phyloP scores from a whole-genome alignment of 2,113 vertebrate genomes.

The Phaetusa simplex region DNA sequence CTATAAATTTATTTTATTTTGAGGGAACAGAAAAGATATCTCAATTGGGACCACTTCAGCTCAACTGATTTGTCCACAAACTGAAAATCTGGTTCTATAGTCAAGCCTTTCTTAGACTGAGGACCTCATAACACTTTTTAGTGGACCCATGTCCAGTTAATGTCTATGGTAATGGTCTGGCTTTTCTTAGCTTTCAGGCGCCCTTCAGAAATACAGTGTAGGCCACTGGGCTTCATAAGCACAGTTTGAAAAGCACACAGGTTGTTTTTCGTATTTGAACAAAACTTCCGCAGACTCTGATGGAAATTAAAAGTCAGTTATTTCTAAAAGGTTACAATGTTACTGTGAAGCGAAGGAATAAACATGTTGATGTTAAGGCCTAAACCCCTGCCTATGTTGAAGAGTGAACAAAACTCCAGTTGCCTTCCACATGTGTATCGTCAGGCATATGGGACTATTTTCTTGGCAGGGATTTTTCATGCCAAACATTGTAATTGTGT shows the following conservation, averaged over 20 bases:
- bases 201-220: neutral
- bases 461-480: neutral
- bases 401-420: neutral
- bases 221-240: neutral
- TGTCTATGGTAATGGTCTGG: neutral
- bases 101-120: neutral
- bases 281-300: neutral
- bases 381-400: neutral
- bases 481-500: neutral
- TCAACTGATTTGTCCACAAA: neutral
- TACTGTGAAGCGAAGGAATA: neutral
- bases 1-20: neutral
- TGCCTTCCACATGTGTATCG: neutral
- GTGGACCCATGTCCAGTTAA: neutral
- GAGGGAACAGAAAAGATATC: neutral
- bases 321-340: neutral
- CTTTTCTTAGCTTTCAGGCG: neutral
- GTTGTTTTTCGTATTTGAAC: neutral
- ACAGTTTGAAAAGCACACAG: neutral
- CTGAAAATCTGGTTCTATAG: neutral
- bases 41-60: neutral
- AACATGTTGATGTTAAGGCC: neutral
- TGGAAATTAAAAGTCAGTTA: neutral
- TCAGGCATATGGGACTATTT: neutral
- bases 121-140: neutral